These are phyloP conservation scores for Papio anubis DNA, from an alignment of 2,113 vertebrate genomes.

Conservation along the genomic window DNA sequence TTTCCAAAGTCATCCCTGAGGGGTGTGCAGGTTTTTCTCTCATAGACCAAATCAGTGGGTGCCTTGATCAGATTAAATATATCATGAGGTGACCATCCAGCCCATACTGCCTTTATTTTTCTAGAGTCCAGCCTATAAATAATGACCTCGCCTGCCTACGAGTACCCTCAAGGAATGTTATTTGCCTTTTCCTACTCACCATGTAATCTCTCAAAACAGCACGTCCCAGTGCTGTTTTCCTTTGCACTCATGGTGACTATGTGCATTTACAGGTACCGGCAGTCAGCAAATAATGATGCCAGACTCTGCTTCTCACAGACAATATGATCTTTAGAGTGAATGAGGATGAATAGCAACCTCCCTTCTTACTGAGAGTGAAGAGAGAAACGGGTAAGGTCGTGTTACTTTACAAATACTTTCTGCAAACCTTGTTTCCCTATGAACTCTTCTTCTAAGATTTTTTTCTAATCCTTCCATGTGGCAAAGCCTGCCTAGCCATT, in stretches of 20 bases:
- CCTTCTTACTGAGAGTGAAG: neutral
- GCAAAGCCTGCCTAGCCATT: neutral
- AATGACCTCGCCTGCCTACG: rapidly evolving
- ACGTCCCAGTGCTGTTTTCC: too few species aligned
- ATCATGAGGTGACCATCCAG: neutral
- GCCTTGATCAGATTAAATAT: neutral
- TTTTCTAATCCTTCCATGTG: neutral
- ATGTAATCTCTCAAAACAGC: neutral
- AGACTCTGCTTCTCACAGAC: neutral
- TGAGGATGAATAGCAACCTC: neutral
- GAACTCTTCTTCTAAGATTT: neutral
- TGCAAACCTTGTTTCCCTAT: neutral
- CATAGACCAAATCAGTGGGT: rapidly evolving
- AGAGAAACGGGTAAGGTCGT: neutral
- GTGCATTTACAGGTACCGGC: rapidly evolving
- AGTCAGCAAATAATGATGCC: neutral
- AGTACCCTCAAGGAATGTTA: too few species aligned
- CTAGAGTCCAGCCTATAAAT: neutral
- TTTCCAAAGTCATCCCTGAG: neutral
- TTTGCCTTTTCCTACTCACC: neutral
- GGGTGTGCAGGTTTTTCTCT: neutral
- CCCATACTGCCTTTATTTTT: neutral
- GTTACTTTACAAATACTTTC: neutral
- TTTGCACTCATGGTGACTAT: neutral
- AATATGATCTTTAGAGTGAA: neutral